Evolutionary conservation across 2,797 vertebrate species (phyloP).

Genomic region (Arrhamphus sclerolepis): DNA sequence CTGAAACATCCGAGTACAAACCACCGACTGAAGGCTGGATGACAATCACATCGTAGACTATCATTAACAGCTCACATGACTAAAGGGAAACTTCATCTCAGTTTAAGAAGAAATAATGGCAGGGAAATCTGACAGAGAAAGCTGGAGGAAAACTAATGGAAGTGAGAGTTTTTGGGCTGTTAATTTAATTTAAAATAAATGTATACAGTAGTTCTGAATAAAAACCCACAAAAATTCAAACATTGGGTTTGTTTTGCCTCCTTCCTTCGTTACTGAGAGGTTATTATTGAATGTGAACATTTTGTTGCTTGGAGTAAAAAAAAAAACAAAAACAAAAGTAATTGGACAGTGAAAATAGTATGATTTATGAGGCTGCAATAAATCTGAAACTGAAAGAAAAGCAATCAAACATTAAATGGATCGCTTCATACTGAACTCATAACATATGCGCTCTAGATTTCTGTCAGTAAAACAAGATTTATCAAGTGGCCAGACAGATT

Average conservation of each 20-base stretch:
- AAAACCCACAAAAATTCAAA: too few relatives aligned
- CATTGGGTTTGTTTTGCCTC: too few relatives aligned
- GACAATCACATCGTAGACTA: conserved; percentile 30
- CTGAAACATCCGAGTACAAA: background rate
- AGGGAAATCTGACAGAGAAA: background rate
- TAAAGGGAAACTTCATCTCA: conserved; percentile 22
- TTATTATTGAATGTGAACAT: too few relatives aligned
- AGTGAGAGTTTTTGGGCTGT: too few relatives aligned
- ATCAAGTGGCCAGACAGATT: conserved; percentile 14
- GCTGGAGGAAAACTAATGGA: background rate
- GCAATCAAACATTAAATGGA: background rate
- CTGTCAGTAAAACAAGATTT: conserved; percentile 10
- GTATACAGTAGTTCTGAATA: too few relatives aligned
- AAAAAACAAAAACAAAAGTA: too few relatives aligned
- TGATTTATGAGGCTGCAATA: conserved; percentile 4
- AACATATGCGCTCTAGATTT: conserved; percentile 4
- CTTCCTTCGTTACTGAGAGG: too few relatives aligned
- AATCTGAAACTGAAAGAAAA: background rate
- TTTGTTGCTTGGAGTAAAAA: too few relatives aligned
- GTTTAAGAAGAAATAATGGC: background rate
- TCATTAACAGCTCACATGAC: conserved; percentile 11
- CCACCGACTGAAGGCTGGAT: conserved; percentile 21
- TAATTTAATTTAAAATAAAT: background rate
- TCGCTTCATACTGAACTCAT: conserved; percentile 3
- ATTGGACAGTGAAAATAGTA: background rate